Evolutionary conservation across 2,888 invertebrate species (phyloP), one percentile per base, ranked within the genome.

Genomic region (Monochamus alternatus): DNA sequence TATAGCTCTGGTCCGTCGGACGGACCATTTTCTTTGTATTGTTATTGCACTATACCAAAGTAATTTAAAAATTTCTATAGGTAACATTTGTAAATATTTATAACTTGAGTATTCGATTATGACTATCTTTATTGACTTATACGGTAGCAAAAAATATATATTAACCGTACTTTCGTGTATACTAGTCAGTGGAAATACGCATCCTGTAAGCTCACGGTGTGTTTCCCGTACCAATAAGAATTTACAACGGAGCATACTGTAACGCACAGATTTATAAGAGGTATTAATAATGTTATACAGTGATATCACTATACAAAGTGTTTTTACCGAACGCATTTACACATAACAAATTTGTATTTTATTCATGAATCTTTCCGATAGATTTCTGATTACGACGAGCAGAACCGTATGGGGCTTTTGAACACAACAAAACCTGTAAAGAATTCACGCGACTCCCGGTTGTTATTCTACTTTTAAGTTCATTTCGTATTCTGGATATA

Each of bases 341-440:
- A 86, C 82, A 81, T 85, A 86, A 87, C 86, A 86, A 86, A 87
- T 87, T 84, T 85, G 85, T 86, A 86, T 86, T 85, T 86, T 86
- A 87, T 87, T 86, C 87, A 87, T 86, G 84, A 84, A 79, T 74
- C 79, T 82, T 84, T 83, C 83, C 82, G 85, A 86, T 86, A 84
- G 84, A 81, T 83, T 82, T 86, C 85, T 86, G 86, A 87, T 86
- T 85, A 80, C 77, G 78, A 80, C 84, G 80, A 80, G 83, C 82
- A 78, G 82, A 84, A 78, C 84, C 80, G 81, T 83, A 72, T 84
- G 87, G 73, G 76, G 84, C 78, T 81, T 81, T 84, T 85, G 81
- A 83, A 79, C 73, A 67, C 72, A 82, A 85, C 83, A 83, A 83
- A 84, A 81, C 78, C 64, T 75, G 81, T 81, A 81, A 85, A 84